phyloP scores from a whole-genome alignment of 2,113 vertebrate genomes.

The Hydropotes inermis region DNA sequence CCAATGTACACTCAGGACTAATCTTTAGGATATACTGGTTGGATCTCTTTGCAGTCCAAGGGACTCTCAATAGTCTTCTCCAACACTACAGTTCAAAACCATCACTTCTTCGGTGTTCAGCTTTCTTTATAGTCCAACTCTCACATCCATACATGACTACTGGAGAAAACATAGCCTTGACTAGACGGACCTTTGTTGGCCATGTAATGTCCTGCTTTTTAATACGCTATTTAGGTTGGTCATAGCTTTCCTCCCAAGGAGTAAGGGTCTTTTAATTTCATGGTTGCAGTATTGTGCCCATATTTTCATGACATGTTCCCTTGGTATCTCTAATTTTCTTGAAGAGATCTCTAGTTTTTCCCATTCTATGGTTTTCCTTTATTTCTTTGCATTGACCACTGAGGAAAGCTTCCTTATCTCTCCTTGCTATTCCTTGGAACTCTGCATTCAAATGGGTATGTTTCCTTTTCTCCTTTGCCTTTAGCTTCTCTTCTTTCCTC shows the following conservation, averaged over 20 bases:
- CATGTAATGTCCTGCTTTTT: not conserved
- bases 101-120: not conserved
- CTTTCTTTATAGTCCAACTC: not conserved
- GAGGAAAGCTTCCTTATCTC: not conserved
- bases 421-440: not conserved
- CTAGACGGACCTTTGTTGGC: not conserved
- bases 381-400: not conserved
- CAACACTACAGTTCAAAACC: not conserved
- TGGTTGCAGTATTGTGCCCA: not conserved
- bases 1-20: not conserved
- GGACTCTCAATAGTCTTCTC: not conserved
- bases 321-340: not conserved
- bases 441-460: not conserved
- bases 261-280: not conserved
- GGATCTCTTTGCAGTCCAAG: not conserved
- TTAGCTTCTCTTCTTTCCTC: not conserved
- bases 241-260: not conserved
- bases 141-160: not conserved
- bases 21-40: not conserved
- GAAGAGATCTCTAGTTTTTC: not conserved
- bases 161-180: not conserved
- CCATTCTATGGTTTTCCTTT: not conserved
- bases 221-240: not conserved
- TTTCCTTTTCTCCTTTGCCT: not conserved
- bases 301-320: not conserved